phyloP scores from a whole-genome alignment of 2,113 vertebrate species.

The Notothenia rossii region DNA sequence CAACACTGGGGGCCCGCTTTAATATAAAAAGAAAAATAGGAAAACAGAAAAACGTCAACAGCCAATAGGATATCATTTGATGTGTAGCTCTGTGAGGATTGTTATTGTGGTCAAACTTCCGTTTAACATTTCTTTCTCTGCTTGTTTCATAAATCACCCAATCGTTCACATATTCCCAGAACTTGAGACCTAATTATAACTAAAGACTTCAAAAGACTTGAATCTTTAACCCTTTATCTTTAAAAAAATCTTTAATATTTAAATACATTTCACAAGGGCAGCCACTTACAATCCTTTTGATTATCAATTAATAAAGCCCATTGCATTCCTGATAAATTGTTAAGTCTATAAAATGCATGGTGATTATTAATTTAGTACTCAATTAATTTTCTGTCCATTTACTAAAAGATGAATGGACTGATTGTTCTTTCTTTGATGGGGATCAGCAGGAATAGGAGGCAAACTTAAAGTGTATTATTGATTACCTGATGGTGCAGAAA shows the following conservation, averaged over 20 bases:
- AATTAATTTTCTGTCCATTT: background rate
- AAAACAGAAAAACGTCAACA: background rate
- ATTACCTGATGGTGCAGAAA: background rate
- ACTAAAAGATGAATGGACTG: background rate
- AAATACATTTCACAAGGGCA: background rate
- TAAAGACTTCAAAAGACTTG: background rate
- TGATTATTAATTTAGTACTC: no score
- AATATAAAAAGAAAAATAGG: background rate
- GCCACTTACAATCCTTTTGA: no score
- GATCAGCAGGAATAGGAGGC: background rate
- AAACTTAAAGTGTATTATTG: background rate
- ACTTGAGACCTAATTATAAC: background rate
- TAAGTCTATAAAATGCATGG: background rate
- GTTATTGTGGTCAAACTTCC: background rate
- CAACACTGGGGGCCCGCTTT: background rate
- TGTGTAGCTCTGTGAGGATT: background rate
- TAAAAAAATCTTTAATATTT: background rate
- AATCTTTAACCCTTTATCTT: background rate
- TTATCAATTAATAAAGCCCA: no score
- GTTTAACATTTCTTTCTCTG: background rate
- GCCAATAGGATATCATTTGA: background rate
- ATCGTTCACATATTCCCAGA: background rate
- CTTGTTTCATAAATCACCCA: constrained; percentile 10
- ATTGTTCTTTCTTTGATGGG: background rate
- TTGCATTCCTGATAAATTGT: background rate